Evolutionary conservation across 2,888 invertebrate genomes (phyloP).

Genomic region (Lingula anatina): DNA sequence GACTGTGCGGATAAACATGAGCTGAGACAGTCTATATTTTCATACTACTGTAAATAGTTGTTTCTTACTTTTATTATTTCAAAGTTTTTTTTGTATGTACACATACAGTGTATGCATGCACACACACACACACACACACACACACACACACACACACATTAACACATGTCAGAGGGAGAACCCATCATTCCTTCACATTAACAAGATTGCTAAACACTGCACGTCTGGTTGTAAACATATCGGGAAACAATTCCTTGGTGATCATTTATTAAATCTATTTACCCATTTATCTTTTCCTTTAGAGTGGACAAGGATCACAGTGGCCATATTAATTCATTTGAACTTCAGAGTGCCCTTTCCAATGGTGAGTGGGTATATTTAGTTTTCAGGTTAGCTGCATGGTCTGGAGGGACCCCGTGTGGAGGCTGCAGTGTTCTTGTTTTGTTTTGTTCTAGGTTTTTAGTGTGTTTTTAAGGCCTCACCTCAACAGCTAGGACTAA

Average conservation of each 20-base stretch:
- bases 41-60: too few species aligned
- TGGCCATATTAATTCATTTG: conserved; percentile 82
- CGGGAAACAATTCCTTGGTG: too few species aligned
- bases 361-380: conserved; percentile 61
- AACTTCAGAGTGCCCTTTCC: conserved; percentile 84
- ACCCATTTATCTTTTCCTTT: conserved; percentile 5
- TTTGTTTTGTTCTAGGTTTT: not conserved
- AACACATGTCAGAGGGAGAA: not conserved
- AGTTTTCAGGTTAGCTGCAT: not conserved
- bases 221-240: too few species aligned
- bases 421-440: not conserved
- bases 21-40: too few species aligned
- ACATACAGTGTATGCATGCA: too few species aligned
- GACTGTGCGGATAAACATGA: too few species aligned
- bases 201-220: too few species aligned
- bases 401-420: not conserved
- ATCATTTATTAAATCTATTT: not conserved
- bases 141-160: not conserved
- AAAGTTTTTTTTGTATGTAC: too few species aligned
- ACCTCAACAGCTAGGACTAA: too few species aligned
- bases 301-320: conserved; percentile 61
- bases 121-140: too few species aligned
- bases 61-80: too few species aligned
- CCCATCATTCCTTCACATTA: too few species aligned
- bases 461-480: not conserved